These are phyloP conservation scores for Mormyrops attenuatus DNA, from an alignment of 2,797 vertebrate species.

Conservation along the genomic window DNA sequence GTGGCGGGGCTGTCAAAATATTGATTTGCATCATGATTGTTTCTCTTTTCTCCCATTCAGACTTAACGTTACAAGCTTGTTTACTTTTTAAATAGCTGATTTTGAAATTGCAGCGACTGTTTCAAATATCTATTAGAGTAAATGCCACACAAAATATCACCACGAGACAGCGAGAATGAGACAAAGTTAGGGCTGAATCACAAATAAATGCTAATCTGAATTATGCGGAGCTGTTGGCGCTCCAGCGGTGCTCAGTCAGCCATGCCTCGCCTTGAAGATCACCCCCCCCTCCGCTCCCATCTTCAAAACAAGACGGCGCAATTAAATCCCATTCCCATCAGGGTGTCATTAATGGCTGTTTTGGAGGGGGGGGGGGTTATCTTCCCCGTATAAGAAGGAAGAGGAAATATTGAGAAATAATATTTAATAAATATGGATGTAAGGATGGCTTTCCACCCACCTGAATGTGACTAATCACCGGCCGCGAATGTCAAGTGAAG, in stretches of 20 bases:
- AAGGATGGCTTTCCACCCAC: background rate
- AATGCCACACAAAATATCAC: constrained; percentile 6
- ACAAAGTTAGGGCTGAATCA: background rate
- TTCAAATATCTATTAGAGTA: constrained; percentile 1
- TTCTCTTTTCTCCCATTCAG: background rate
- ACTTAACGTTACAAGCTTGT: background rate
- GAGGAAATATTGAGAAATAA: background rate
- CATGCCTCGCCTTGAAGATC: no score
- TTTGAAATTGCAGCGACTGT: background rate
- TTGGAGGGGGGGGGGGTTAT: background rate
- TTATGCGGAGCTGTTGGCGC: background rate
- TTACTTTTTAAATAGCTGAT: constrained; percentile 14
- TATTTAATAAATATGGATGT: background rate
- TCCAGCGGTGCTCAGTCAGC: background rate
- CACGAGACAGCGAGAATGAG: background rate
- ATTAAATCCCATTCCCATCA: background rate
- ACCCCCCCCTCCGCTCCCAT: background rate
- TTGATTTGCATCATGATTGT: background rate
- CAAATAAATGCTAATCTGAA: background rate
- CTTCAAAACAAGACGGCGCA: background rate
- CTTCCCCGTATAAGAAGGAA: background rate
- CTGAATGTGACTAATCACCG: background rate
- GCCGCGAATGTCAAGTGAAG: background rate
- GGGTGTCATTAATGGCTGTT: background rate
- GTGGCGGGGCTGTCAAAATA: background rate